phyloP scores from a whole-genome alignment of 2,113 vertebrate species.

The Ochotona princeps region DNA sequence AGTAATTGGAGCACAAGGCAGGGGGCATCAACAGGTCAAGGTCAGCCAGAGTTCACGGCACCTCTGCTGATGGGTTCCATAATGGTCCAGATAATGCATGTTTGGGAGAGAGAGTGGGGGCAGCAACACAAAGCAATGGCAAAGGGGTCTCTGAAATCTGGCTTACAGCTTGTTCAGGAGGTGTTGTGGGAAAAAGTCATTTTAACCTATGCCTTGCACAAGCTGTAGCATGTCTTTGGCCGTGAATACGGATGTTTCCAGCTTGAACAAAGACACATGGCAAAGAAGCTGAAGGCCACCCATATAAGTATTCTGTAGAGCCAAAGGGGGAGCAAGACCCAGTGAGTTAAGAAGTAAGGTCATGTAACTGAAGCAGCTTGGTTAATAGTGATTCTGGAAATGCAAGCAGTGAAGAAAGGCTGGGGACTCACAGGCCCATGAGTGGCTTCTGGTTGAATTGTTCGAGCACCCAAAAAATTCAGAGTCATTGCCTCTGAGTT shows the following conservation, averaged over 20 bases:
- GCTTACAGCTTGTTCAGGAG: conserved; percentile 45
- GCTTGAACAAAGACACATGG: neutral
- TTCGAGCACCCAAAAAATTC: neutral
- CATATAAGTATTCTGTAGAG: too few species aligned
- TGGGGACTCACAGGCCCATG: neutral
- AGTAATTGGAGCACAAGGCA: conserved; percentile 65
- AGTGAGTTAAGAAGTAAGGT: neutral
- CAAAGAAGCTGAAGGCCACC: neutral
- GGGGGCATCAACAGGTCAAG: conserved; percentile 57
- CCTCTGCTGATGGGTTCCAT: conserved; percentile 61
- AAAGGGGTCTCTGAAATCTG: conserved; percentile 26
- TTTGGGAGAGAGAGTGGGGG: conserved; percentile 31
- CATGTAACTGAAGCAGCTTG: neutral
- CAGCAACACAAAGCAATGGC: conserved; percentile 30
- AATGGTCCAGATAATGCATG: conserved; percentile 68
- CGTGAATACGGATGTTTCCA: neutral
- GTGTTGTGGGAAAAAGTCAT: conserved; percentile 32
- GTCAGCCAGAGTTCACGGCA: conserved; percentile 66
- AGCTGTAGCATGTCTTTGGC: neutral
- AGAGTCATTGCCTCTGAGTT: neutral
- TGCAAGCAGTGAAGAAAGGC: neutral
- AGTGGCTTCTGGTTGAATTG: neutral
- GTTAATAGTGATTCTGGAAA: neutral
- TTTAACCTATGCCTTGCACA: conserved; percentile 63
- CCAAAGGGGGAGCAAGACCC: too few species aligned